These are phyloP conservation scores for Neodon shergylaensis DNA, from an alignment of 2,113 vertebrate genomes.

Conservation along the genomic window DNA sequence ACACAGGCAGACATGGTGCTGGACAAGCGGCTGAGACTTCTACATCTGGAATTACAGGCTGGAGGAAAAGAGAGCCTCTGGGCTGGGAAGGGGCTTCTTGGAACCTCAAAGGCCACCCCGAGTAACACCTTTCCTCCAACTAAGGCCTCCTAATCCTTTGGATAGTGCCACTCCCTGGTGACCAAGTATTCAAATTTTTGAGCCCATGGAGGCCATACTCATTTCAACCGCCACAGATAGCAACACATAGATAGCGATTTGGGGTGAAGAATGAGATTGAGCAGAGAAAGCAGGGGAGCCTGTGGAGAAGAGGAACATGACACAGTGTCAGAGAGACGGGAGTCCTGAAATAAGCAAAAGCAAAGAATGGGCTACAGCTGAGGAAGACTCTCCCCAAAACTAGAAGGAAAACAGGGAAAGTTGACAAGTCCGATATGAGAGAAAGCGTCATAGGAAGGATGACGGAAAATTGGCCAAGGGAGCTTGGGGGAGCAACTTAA, in stretches of 20 bases:
- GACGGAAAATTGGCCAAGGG: neutral
- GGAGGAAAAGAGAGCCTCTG: neutral
- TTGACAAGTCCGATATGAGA: neutral
- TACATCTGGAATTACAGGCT: neutral
- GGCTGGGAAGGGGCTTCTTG: neutral
- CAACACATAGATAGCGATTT: neutral
- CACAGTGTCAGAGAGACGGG: neutral
- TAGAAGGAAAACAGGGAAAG: neutral
- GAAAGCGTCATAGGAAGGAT: neutral
- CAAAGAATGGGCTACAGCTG: neutral
- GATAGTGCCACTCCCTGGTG: neutral
- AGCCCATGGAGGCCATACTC: neutral
- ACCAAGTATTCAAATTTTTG: neutral
- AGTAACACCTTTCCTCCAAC: neutral
- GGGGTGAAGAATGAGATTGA: neutral
- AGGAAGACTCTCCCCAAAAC: neutral
- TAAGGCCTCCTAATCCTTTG: neutral
- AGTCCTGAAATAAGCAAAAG: conserved; percentile 17
- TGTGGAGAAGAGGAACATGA: neutral
- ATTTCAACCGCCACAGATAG: neutral
- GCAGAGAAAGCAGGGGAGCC: neutral
- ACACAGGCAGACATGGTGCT: neutral
- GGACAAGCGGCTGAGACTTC: neutral
- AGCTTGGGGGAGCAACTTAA: neutral
- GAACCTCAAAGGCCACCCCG: neutral